A percentile compares a stretch with the other conserved stretches of the same genome.
Conservation (phyloP, 1,140 invertebrate genomes). For the Tetramorium parvispinum region DNA sequence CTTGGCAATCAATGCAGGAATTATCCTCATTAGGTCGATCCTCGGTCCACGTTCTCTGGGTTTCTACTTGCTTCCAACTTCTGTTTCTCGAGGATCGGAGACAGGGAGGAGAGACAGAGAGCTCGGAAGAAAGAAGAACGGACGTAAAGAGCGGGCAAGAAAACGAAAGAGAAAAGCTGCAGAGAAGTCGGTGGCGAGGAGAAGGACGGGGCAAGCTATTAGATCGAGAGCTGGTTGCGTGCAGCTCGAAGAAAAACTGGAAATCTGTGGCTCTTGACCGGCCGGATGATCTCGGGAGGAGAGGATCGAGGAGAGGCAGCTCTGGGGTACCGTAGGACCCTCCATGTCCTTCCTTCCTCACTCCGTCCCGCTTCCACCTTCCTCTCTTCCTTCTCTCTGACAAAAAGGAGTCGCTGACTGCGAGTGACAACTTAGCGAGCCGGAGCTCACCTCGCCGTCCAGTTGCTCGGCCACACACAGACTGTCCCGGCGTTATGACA, state of each 20-base stretch:
- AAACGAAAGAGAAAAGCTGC: constrained; percentile 43
- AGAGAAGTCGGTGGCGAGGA: constrained; percentile 37
- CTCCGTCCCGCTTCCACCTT: constrained; percentile 42
- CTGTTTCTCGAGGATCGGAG: constrained; percentile 30
- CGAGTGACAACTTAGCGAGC: constrained; percentile 84
- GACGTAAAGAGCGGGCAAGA: constrained; percentile 38
- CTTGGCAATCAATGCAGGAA: constrained; percentile 84
- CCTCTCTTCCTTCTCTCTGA: constrained; percentile 52
- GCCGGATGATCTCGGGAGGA: constrained; percentile 64
- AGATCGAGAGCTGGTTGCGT: constrained; percentile 80
- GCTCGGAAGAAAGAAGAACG: constrained; percentile 42
- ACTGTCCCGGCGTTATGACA: constrained; percentile 73
- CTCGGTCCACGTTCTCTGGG: constrained; percentile 66
- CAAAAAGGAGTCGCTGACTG: constrained; percentile 80
- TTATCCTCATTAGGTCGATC: constrained; percentile 84
- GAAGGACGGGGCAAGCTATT: constrained; percentile 77
- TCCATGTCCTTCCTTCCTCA: constrained; percentile 40
- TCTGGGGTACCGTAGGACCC: constrained; percentile 63
- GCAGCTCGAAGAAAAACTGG: constrained; percentile 81
- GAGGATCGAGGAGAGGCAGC: constrained; percentile 61
- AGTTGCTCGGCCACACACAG: constrained; percentile 80
- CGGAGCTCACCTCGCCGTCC: constrained; percentile 80
- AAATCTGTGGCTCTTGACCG: constrained; percentile 80
- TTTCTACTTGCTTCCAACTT: constrained; percentile 61
- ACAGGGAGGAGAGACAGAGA: constrained; percentile 8